A percentile compares a stretch with the other conserved stretches of the same genome.
Evolutionary conservation across 2,113 vertebrate genomes (phyloP).

Genomic region (Axis porcinus): DNA sequence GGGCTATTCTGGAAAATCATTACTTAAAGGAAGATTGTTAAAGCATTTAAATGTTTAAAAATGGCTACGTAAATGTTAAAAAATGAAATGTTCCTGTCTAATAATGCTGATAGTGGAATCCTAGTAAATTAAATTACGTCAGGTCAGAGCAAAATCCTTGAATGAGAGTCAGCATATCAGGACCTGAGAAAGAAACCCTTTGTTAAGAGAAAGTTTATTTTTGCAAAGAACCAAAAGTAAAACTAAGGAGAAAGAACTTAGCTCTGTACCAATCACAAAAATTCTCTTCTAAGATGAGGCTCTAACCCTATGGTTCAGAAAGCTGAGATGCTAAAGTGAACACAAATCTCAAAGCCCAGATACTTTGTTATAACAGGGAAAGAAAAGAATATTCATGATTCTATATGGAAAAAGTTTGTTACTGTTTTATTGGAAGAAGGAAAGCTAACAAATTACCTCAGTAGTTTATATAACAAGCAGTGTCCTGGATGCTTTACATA

Average conservation of each 20-base stretch:
- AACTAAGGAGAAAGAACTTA: constrained; percentile 5
- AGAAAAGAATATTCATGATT: neutral
- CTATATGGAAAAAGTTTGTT: neutral
- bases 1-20: constrained; percentile 64
- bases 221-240: constrained; percentile 39
- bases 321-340: neutral
- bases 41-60: constrained; percentile 66
- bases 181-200: constrained; percentile 22
- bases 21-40: constrained; percentile 62
- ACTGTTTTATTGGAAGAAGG: neutral
- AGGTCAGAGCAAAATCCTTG: constrained; percentile 58
- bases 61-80: constrained; percentile 50
- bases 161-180: constrained; percentile 40
- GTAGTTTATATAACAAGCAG: neutral
- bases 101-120: constrained; percentile 62
- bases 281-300: neutral
- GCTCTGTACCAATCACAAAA: neutral
- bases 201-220: constrained; percentile 45
- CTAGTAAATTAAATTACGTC: constrained; percentile 64
- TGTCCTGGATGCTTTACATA: neutral
- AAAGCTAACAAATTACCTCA: neutral
- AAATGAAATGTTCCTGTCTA: constrained; percentile 55
- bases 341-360: neutral
- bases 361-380: neutral
- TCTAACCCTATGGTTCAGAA: neutral